Evolutionary conservation across 2,113 vertebrate genomes (phyloP).

Genomic region (Menidia beryllina): DNA sequence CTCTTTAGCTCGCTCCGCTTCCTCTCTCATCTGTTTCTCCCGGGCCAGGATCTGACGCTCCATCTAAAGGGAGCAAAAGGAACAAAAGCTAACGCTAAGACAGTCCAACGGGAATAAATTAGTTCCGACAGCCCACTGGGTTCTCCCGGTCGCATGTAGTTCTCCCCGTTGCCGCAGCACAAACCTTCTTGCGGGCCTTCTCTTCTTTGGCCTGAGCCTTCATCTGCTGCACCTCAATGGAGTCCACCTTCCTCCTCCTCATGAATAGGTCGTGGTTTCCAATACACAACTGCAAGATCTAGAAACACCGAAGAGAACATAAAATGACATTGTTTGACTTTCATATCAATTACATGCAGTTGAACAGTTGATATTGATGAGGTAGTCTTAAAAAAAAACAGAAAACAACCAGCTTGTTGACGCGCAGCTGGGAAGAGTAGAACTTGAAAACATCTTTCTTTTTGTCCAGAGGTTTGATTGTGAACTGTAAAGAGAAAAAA

Average conservation of each 20-base stretch:
- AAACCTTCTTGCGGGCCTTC: conserved; percentile 91
- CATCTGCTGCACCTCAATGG: conserved; percentile 93
- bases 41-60: conserved; percentile 90
- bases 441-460: conserved; percentile 95
- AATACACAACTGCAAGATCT: conserved; percentile 92
- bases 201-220: conserved; percentile 93
- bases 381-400: too few species aligned
- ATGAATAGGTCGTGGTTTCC: conserved; percentile 93
- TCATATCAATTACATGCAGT: neutral
- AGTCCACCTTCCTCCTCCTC: conserved; percentile 92
- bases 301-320: neutral
- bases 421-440: conserved; percentile 90
- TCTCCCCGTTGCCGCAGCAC: neutral
- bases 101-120: neutral
- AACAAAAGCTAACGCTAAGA: neutral
- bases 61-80: conserved; percentile 75
- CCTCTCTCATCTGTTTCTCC: conserved; percentile 93
- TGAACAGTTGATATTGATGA: neutral
- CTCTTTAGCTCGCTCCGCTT: conserved; percentile 90
- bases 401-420: conserved; percentile 90
- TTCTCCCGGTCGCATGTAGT: neutral
- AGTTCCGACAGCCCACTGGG: accelerated
- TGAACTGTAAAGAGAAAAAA: conserved; percentile 80
- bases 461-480: conserved; percentile 92
- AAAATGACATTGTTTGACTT: neutral